These are phyloP conservation scores for Xiphorhynchus elegans DNA, from an alignment of 2,113 vertebrate species.

Conservation along the genomic window DNA sequence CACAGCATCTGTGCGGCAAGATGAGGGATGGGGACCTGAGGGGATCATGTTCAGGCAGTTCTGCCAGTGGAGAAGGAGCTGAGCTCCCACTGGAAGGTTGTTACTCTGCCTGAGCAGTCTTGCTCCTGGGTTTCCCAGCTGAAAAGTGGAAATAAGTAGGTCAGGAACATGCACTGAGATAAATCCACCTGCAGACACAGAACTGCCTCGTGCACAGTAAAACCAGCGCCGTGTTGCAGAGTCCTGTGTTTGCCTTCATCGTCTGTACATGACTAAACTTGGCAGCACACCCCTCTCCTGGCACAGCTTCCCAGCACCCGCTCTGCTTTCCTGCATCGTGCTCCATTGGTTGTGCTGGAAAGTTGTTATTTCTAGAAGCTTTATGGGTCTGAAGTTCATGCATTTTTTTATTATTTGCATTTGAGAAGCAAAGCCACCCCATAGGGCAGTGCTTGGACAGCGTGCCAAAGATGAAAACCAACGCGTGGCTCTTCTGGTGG, in stretches of 20 bases:
- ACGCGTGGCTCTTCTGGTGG: rapidly evolving
- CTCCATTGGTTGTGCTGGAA: neutral
- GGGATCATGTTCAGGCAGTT: rapidly evolving
- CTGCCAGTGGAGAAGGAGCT: neutral
- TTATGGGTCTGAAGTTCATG: neutral
- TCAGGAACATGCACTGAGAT: neutral
- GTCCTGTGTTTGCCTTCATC: neutral
- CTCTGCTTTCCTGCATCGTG: neutral
- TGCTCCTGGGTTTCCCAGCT: neutral
- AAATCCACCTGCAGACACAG: neutral
- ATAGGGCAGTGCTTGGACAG: neutral
- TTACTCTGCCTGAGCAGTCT: neutral
- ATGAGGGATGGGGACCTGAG: neutral
- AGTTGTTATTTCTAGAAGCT: slow-evolving; percentile 15
- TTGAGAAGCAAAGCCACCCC: neutral
- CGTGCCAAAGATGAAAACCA: neutral
- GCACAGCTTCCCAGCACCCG: neutral
- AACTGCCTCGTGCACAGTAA: neutral
- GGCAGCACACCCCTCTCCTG: neutral
- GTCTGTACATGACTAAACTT: neutral
- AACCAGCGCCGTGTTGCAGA: neutral
- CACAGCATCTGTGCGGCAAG: neutral
- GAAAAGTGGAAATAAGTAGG: slow-evolving; percentile 29
- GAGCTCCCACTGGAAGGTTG: neutral
- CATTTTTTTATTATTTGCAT: neutral